Conservation (phyloP, 1,140 invertebrate genomes). For the Manduca sexta region DNA sequence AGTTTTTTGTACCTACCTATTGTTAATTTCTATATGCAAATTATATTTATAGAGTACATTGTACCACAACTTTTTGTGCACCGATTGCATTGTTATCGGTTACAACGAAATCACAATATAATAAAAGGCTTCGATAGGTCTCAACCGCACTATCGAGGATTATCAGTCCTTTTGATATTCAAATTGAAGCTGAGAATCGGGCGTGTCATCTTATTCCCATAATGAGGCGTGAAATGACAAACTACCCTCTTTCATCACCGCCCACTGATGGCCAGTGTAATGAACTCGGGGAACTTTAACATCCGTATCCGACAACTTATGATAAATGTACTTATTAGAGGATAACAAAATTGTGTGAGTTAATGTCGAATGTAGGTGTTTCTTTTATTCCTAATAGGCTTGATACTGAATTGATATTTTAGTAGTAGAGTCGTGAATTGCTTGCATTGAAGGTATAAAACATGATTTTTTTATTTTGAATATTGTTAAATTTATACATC, state of each 20-base stretch:
- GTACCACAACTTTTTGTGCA: too few relatives aligned
- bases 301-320: conserved; percentile 18
- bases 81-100: too few relatives aligned
- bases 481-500: too few relatives aligned
- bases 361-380: background rate
- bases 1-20: too few relatives aligned
- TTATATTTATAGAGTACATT: too few relatives aligned
- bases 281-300: conserved; percentile 14
- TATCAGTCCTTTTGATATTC: conserved; percentile 25
- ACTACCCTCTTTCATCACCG: conserved; percentile 33
- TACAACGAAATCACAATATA: background rate
- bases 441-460: too few relatives aligned
- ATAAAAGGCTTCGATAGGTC: background rate
- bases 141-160: conserved; percentile 4
- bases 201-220: conserved; percentile 19
- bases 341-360: background rate
- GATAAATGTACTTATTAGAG: conserved; percentile 9
- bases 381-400: background rate
- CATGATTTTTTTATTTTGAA: too few relatives aligned
- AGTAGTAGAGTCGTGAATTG: too few relatives aligned
- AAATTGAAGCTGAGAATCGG: conserved; percentile 25
- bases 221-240: conserved; percentile 33
- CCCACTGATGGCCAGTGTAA: conserved; percentile 26
- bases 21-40: too few relatives aligned
- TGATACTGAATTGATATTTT: too few relatives aligned